phyloP scores from a whole-genome alignment of 2,797 vertebrate genomes.

The Eospalax fontanierii region DNA sequence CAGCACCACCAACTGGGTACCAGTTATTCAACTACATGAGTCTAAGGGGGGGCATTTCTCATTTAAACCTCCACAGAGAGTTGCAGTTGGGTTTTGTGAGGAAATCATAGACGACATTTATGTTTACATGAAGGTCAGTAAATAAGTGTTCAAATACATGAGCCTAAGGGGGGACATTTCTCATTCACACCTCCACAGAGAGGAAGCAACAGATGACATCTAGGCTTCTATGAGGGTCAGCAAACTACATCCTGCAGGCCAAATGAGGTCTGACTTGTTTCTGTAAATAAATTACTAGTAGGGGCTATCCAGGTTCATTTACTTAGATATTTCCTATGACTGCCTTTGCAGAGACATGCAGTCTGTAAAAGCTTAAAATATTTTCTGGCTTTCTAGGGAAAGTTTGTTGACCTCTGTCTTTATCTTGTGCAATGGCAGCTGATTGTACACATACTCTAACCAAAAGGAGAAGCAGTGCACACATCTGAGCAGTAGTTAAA shows the following conservation, averaged over 20 bases:
- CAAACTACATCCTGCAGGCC: background rate
- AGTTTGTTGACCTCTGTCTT: background rate
- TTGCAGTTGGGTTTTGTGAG: background rate
- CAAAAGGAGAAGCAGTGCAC: background rate
- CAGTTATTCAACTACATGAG: too few species aligned
- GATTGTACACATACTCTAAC: background rate
- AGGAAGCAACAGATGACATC: background rate
- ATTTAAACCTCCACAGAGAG: too few species aligned
- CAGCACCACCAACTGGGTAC: too few species aligned
- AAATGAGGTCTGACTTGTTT: background rate
- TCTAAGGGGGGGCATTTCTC: too few species aligned
- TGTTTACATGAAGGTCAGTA: background rate
- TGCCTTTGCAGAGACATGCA: conserved; percentile 9
- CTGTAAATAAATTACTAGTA: background rate
- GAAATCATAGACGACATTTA: background rate
- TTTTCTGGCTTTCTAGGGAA: conserved; percentile 3
- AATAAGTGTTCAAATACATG: background rate
- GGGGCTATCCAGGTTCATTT: background rate
- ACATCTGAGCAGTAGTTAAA: background rate
- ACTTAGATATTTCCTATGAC: background rate
- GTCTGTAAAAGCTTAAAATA: background rate
- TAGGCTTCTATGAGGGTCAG: background rate
- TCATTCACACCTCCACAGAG: too few species aligned
- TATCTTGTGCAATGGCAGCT: background rate
- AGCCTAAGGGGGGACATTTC: too few species aligned